Conservation (phyloP, 2,888 invertebrate species). For the Yponomeuta plumbellus region DNA sequence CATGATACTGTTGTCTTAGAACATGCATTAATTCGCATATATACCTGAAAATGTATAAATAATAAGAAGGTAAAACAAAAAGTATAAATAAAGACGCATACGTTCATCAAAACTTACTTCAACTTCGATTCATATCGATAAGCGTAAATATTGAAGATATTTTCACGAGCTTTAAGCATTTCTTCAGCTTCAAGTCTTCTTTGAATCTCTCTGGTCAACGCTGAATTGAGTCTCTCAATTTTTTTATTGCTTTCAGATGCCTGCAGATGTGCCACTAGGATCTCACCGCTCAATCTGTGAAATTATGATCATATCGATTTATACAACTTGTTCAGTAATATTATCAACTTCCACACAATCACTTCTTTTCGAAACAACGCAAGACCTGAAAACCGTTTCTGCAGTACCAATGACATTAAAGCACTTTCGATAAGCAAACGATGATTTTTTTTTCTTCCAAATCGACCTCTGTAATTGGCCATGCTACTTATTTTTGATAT, state of each 20-base stretch:
- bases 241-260: constrained; percentile 57
- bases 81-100: neutral
- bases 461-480: no score
- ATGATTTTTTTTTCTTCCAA: no score
- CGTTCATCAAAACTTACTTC: constrained; percentile 35
- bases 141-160: constrained; percentile 59
- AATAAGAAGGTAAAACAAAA: no score
- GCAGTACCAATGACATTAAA: no score
- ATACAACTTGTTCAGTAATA: neutral
- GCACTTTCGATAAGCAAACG: no score
- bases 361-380: neutral
- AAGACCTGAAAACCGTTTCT: no score
- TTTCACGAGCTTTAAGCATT: constrained; percentile 53
- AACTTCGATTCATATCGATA: constrained; percentile 57
- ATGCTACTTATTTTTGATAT: no score
- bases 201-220: constrained; percentile 56
- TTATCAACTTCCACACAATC: neutral
- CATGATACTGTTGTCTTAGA: constrained; percentile 62
- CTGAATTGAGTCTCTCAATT: constrained; percentile 50
- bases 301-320: neutral
- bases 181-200: constrained; percentile 54
- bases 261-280: constrained; percentile 69
- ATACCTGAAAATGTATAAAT: constrained; percentile 43
- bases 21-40: constrained; percentile 55
- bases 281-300: constrained; percentile 67